Base-by-base conservation (phyloP, 2,797 vertebrate species). In the Gymnothorax reevesii region DNA sequence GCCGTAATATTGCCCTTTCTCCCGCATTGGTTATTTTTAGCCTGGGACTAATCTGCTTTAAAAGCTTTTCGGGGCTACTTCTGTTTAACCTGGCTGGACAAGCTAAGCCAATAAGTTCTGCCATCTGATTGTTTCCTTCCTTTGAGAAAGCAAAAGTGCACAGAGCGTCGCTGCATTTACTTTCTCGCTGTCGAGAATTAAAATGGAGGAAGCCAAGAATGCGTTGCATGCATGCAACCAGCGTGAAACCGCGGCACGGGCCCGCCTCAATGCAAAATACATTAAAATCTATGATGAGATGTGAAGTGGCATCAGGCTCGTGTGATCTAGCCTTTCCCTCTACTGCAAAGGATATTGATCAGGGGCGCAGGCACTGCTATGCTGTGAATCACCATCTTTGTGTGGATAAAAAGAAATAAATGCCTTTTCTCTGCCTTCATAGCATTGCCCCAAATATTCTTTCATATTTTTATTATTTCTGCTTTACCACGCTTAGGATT, bases 51-150 rank as follows among this genome's bases (percentile, higher is more conserved):
- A 99, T 98, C 97, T 97, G 93, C 92, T 93, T 90, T 98, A 97
- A 98, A 97, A 98, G 96, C 95, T 94, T 98, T 97, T 97, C 94
- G 93, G 95, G 91, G n/a, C 93, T 92, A 95, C 96, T 95, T 97
- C 96, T 95, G 96, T 97, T 97, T 96, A 98, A 98, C 97, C 97
- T 97, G 96, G 96, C 96, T 96, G 97, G 94, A 97, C 97, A 96
- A 94, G 94, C 96, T 98, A 97, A 98, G 97, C 97, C 97, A 98
- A 95, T 98, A 98, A 98, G 97, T 97, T 57, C 25, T 17, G 64
- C 52, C 27, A 94, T 95, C 95, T 95, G 95, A 94, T 86, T 64
- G 84, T 95, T 95, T 96, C 91, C 85, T 89, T 91, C 57, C 87
- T 94, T 88, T 94, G 94, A 95, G 93, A 95, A 95, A 92, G 93